phyloP scores from a whole-genome alignment of 2,888 invertebrate genomes.

The Calameuta idolon region DNA sequence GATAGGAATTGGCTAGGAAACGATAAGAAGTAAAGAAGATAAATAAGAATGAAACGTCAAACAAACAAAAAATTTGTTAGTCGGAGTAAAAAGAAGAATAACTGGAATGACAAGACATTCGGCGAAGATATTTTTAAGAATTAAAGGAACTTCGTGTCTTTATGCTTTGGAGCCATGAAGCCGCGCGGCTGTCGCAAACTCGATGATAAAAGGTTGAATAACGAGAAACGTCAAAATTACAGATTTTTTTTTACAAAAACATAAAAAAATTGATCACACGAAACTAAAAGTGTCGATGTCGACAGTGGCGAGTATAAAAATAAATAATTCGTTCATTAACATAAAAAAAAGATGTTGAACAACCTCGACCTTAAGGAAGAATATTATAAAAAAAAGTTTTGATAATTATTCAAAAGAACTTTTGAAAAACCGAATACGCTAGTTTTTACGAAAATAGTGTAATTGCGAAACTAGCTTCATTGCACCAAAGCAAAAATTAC shows the following conservation, averaged over 20 bases:
- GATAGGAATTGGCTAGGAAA: conserved; percentile 5
- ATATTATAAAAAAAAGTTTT: background rate
- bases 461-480: background rate
- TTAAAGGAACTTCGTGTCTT: background rate
- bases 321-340: background rate
- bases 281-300: background rate
- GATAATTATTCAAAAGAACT: background rate
- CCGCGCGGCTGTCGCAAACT: background rate
- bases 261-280: background rate
- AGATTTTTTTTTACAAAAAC: background rate
- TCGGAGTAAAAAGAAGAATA: background rate
- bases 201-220: background rate
- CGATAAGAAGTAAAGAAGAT: conserved; percentile 9
- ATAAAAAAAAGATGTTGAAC: background rate
- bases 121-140: background rate
- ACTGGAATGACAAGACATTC: background rate
- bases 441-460: background rate
- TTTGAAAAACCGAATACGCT: background rate
- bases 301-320: background rate
- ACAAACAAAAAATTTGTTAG: background rate
- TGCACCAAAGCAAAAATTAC: background rate
- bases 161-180: background rate
- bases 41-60: background rate
- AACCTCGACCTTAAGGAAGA: too few relatives aligned
- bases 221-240: background rate